Base-by-base conservation (phyloP, 2,888 invertebrate genomes). In the Macropis europaea region DNA sequence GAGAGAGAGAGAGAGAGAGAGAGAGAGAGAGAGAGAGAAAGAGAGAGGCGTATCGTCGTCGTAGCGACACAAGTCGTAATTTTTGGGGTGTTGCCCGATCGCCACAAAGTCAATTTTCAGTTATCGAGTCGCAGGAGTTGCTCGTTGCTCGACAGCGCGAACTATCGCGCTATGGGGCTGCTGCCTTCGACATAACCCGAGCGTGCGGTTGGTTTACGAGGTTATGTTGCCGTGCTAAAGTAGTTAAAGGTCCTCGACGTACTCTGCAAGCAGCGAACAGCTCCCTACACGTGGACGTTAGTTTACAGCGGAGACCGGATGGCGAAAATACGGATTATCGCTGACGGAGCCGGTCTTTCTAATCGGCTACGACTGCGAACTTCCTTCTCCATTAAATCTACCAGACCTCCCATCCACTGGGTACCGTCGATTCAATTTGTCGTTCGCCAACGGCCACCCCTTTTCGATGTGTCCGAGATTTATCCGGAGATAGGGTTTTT, bases 191-290 rank as follows among this genome's bases (percentile, higher is more conserved):
- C 62, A 57, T 70, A 59, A 64, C 62, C 60, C 57, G 67, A 61
- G 50, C 62, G 56, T 76, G 77, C 64, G 77, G 70, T 70, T 40
- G 68, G 60, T 76, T 76, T 76, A 80, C 80, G 73, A 79, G 77
- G 68, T 79, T 79, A 80, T 30, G 60, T 26, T 30, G 68, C 22
- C 38, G 67, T 43, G 73, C 64, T 76, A 71, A 80, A 76, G 69
- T 71, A 68, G 77, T 79, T 80, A 78, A 54, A 42, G 70, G 71
- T 40, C 17, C 47, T 45, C 52, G 19, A 22, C 38, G 59, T 34
- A 42, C 45, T 56, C n/a, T n/a, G n/a, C n/a, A n/a, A n/a, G 26
- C 32, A 30, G 22, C 38, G 19, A 26, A 30, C 19, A 19, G 19
- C 6, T 22, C 13, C 9, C 24, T 2, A 30, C 47, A 43, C 60